Evolutionary conservation across 2,113 vertebrate species (phyloP).

Genomic region (Oreochromis niloticus): DNA sequence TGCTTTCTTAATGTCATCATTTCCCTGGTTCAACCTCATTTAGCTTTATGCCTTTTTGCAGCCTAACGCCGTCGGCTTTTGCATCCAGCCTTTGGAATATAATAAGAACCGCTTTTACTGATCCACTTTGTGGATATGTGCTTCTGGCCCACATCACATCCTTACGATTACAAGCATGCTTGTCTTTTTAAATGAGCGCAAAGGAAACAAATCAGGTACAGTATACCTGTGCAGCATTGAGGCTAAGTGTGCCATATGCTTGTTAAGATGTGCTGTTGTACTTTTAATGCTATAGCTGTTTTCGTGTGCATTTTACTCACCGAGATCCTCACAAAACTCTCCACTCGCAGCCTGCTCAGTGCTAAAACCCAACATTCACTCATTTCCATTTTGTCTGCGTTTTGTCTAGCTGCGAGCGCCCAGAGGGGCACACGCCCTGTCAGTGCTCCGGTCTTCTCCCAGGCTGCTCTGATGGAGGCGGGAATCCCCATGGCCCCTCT

Average conservation of each 20-base stretch:
- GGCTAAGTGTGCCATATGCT: neutral
- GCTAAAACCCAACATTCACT: neutral
- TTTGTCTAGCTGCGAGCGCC: conserved; percentile 67
- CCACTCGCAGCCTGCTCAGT: neutral
- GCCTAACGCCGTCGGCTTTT: conserved; percentile 9
- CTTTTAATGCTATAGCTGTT: neutral
- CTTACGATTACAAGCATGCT: neutral
- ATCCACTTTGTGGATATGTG: neutral
- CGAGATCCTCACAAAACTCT: neutral
- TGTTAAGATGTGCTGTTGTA: neutral
- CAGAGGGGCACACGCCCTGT: conserved; percentile 82
- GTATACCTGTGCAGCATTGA: conserved; percentile 8
- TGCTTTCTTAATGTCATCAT: neutral
- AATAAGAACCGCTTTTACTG: conserved; percentile 5
- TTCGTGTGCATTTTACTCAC: neutral
- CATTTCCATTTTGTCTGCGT: conserved; percentile 18
- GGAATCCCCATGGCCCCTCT: conserved; percentile 57
- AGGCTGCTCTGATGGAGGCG: conserved; percentile 74
- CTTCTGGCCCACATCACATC: neutral
- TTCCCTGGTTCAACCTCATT: neutral
- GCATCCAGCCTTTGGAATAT: neutral
- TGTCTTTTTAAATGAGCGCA: neutral
- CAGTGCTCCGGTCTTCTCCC: conserved; percentile 86
- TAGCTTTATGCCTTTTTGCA: neutral
- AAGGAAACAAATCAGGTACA: conserved; percentile 33